Conservation (phyloP, 1,140 invertebrate genomes). For the Drosophila oshimai region DNA sequence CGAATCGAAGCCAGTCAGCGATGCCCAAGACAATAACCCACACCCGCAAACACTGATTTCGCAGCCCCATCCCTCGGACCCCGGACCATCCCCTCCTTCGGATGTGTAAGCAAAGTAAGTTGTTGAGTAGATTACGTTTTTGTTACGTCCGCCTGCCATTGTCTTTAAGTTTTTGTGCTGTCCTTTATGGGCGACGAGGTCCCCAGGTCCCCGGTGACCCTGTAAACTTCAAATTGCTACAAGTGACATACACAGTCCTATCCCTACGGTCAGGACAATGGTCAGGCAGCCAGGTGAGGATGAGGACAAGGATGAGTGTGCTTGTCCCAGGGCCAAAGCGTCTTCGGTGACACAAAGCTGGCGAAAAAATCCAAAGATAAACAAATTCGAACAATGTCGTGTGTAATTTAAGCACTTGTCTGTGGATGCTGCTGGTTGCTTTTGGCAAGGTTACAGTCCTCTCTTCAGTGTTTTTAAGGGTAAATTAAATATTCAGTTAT, state of each 20-base stretch:
- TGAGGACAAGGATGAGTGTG: neutral
- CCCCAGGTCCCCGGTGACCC: conserved; percentile 63
- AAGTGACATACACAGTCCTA: conserved; percentile 34
- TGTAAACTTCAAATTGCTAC: conserved; percentile 80
- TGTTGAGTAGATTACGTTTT: conserved; percentile 78
- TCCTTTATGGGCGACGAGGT: conserved; percentile 53
- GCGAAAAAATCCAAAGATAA: conserved; percentile 34
- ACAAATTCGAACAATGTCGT: conserved; percentile 41
- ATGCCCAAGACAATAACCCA: conserved; percentile 72
- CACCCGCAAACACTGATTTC: conserved; percentile 20
- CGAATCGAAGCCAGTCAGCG: conserved; percentile 67
- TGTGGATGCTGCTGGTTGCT: neutral
- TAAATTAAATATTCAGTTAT: neutral
- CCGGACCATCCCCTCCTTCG: neutral
- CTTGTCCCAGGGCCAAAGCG: conserved; percentile 1
- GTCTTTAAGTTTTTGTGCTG: conserved; percentile 66
- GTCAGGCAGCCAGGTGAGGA: conserved; percentile 39
- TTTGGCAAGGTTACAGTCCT: conserved; percentile 2
- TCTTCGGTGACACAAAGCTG: conserved; percentile 17
- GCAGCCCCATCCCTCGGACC: neutral
- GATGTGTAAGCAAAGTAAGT: conserved; percentile 63
- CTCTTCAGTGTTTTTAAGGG: neutral
- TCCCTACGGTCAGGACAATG: conserved; percentile 14
- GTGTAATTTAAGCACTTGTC: conserved; percentile 35
- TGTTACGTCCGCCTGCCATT: conserved; percentile 58